Evolutionary conservation across 2,797 vertebrate species (phyloP), one percentile per base, ranked within the genome.

Genomic region (Iguana delicatissima): DNA sequence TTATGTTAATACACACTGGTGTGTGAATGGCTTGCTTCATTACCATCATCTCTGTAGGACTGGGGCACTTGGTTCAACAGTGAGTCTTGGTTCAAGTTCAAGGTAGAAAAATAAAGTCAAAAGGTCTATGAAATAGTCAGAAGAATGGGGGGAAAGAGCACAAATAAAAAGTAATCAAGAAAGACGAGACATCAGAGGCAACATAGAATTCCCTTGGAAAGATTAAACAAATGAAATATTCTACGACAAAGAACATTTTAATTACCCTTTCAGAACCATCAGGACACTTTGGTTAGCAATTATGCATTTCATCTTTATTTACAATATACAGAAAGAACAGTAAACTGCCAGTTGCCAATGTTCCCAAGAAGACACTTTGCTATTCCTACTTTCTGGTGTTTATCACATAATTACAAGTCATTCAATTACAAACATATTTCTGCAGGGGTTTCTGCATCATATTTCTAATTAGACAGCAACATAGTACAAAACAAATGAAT

Each of bases 241-340:
- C 85, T 84, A 80, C 57, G 77, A 16, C 59, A 85, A 89, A 86
- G 84, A 86, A 88, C 55, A 82, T 80, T 94, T 95, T 57, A 88
- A 92, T 88, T 91, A 89, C 77, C 88, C 85, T 89, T 50, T 93
- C 89, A 93, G 86, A 93, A 89, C 67, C 88, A 91, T 85, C 88
- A 91, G 91, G 93, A 93, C 1, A 46, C 84, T 95, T 89, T 92
- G 87, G 38, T 87, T 18, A 92, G 90, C 93, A 90, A 92, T 89
- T 85, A 93, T 86, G 42, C 89, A 84, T 93, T 94, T 92, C 87
- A 88, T 92, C 91, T 91, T 89, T 88, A 93, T 95, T 96, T 94
- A 95, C 0, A 29, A 62, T 79, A 42, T 91, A 89, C 4, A 80
- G 42, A 87, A 95, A 90, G 92, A 94, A 76, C 73, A 92, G 92